A percentile compares a stretch with the other conserved stretches of the same genome.
phyloP scores from a whole-genome alignment of 2,113 vertebrate species.

The Campylomormyrus tamandua region DNA sequence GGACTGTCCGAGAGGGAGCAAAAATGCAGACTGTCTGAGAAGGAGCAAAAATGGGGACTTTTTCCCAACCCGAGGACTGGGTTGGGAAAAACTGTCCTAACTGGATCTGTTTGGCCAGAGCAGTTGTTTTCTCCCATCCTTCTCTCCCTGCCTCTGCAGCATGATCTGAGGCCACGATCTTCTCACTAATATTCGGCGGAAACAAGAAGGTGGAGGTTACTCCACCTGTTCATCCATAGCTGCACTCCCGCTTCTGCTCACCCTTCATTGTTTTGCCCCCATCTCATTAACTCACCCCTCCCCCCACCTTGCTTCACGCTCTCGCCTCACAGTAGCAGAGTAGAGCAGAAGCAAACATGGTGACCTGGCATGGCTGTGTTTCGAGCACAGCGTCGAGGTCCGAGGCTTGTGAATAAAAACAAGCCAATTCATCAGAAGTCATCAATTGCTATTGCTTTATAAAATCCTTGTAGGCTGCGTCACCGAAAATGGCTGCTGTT shows the following conservation, averaged over 20 bases:
- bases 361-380: neutral
- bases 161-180: conserved; percentile 11
- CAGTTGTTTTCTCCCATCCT: conserved; percentile 42
- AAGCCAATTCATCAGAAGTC: neutral
- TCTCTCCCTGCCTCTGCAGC: neutral
- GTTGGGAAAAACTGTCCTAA: neutral
- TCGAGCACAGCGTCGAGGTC: neutral
- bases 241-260: neutral
- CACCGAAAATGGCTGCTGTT: neutral
- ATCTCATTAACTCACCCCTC: neutral
- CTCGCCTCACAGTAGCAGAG: neutral
- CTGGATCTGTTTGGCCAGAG: conserved; percentile 51
- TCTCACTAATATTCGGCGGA: conserved; percentile 37
- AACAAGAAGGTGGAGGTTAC: conserved; percentile 37
- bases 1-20: too few relatives aligned
- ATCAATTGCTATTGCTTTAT: neutral
- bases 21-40: too few relatives aligned
- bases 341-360: neutral
- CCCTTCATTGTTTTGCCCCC: neutral
- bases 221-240: neutral
- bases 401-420: neutral
- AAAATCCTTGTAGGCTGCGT: neutral
- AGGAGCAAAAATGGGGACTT: too few relatives aligned
- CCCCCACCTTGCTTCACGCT: neutral
- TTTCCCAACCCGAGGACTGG: neutral